Base-by-base conservation (phyloP, 2,113 vertebrate species). In the Periophthalmus modestus region DNA sequence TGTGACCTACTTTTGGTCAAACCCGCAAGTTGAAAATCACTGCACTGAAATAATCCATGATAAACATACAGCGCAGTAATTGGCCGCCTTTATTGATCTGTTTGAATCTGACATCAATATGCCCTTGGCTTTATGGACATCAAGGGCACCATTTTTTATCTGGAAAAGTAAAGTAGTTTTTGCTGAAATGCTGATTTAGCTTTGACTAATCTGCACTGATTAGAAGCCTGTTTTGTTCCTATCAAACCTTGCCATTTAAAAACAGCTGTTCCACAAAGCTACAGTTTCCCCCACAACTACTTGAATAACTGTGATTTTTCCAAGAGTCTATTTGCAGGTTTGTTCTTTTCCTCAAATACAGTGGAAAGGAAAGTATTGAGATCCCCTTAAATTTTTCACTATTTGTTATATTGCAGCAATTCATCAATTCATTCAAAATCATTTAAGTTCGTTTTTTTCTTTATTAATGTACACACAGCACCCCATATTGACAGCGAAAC, bases 211-310 rank as follows among this genome's bases (percentile, higher is more conserved):
- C 13, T 2, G 15, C 7, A 5, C 34, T 39, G 34, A 65, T n/a
- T 65, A 65, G 16, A 65, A 65, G 62, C 34, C 2, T 39, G n/a
- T 48, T 67, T 21, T 66, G 18, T 24, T 67, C 23, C 14, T 67
- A n/a, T 67, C 43, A 24, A 65, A n/a, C 66, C 66, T 48, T 24
- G 43, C 21, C 12, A 67, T 67, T 47, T 48, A 47, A n/a, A 66
- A 47, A 47, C 43, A 48, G 66, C 66, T 67, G 39, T 43, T 43
- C 62, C 19, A 12, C 2, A 9, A 39, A 13, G 34, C 59, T 62
- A 28, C 28, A 28, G 36, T n/a, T 19, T n/a, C 15, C 66, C 15
- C 4, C 66, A 23, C 43, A 67, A 48, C 43, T 1, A 39, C 12
- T 21, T 48, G 13, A 24, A n/a, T n/a, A 4, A 39, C 13, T 12